Evolutionary conservation across 2,797 vertebrate genomes (phyloP).

Genomic region (Poeciliopsis presidionis): DNA sequence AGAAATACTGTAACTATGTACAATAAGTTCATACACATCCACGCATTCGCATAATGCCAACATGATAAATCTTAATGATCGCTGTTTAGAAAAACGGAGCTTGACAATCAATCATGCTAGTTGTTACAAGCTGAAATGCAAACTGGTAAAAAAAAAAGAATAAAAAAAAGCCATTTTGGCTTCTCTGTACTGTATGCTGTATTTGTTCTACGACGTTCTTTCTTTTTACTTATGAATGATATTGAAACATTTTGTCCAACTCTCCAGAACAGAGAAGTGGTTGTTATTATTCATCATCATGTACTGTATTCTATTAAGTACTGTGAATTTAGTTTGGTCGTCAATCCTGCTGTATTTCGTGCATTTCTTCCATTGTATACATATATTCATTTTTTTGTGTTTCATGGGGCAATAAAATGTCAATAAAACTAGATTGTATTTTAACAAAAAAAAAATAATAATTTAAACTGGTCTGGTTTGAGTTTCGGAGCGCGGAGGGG

Average conservation of each 20-base stretch:
- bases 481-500: neutral
- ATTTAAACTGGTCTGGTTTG: neutral
- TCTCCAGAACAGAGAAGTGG: conserved; percentile 20
- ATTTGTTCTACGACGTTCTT: neutral
- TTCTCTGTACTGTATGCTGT: conserved; percentile 35
- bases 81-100: conserved; percentile 29
- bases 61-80: conserved; percentile 13
- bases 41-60: conserved; percentile 18
- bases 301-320: conserved; percentile 3
- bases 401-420: conserved; percentile 48
- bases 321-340: conserved; percentile 6
- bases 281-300: conserved; percentile 10
- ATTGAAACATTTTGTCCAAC: conserved; percentile 4
- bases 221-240: neutral
- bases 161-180: conserved; percentile 22
- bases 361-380: conserved; percentile 12
- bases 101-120: conserved; percentile 55
- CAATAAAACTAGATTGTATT: conserved; percentile 79
- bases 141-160: conserved; percentile 9
- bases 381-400: conserved; percentile 42
- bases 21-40: conserved; percentile 25
- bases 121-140: conserved; percentile 30
- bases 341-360: conserved; percentile 16
- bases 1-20: conserved; percentile 9
- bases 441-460: conserved; percentile 33